Evolutionary conservation across 2,888 invertebrate genomes (phyloP), one percentile per base, ranked within the genome.

Genomic region (Drosophila mayaguana): DNA sequence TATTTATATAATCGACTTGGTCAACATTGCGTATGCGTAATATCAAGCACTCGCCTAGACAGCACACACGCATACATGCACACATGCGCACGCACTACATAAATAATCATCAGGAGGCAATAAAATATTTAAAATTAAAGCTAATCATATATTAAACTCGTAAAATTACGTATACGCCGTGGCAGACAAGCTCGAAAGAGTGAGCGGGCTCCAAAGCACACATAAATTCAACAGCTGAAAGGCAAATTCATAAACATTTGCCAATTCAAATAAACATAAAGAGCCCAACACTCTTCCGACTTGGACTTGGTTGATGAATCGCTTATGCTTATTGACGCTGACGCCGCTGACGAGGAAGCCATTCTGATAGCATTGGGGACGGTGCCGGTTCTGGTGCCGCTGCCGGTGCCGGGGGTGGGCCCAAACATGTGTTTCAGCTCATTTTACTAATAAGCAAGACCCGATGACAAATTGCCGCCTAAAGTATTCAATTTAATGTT

Each of bases 361-460:
- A 48, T 64, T 66, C 59, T 40, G 28, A 6, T 2, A 20, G 16
- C 14, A 16, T n/a, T 56, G 14, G 5, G 20, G n/a, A 22, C 5
- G 18, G 7, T 2, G n/a, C n/a, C n/a, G n/a, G n/a, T n/a, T n/a
- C n/a, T n/a, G n/a, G n/a, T n/a, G n/a, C n/a, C n/a, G n/a, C n/a
- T n/a, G n/a, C n/a, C 9, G 16, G 51, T 20, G 43, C 14, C 16
- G 25, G 16, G 32, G 40, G 28, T 11, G 34, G 12, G 38, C 38
- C 28, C 56, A 46, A 76, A 82, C 88, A 89, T 90, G 83, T 89
- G 91, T 83, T 87, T 81, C 72, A 68, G 72, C 79, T 88, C 88
- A 81, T 80, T 85, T 85, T 80, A 84, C 88, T 80, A 90, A 89
- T 87, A 85, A 83, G 81, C 85, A 80, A 72, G 69, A 72, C 66